These are phyloP conservation scores for Hylomyscus alleni DNA, from an alignment of 2,797 vertebrate genomes.

Conservation along the genomic window DNA sequence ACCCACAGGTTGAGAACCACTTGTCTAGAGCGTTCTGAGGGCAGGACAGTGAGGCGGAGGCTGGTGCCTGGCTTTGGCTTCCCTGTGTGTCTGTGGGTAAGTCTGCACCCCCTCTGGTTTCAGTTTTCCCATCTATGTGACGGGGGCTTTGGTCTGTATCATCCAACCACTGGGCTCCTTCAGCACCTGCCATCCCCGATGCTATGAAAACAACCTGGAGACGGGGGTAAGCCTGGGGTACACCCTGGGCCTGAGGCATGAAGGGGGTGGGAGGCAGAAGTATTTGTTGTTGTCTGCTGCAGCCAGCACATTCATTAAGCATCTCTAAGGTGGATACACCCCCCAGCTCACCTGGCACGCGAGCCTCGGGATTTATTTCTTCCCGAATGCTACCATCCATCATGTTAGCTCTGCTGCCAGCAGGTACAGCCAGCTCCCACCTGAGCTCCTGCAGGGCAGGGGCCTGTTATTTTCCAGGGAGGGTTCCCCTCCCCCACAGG, in stretches of 20 bases:
- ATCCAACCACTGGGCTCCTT: background rate
- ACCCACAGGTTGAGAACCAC: background rate
- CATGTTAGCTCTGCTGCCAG: conserved; percentile 59
- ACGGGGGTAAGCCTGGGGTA: conserved; percentile 65
- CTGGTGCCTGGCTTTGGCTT: background rate
- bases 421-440: fast-evolving
- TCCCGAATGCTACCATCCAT: conserved; percentile 83
- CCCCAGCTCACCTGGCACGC: conserved; percentile 83
- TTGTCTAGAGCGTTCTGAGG: background rate
- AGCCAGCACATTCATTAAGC: conserved; percentile 85
- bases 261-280: conserved; percentile 76
- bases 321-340: conserved; percentile 86
- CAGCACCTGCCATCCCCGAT: background rate
- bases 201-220: conserved; percentile 63
- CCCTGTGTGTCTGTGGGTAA: background rate
- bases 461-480: conserved; percentile 9
- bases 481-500: background rate
- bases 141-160: background rate
- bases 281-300: conserved; percentile 70
- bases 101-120: background rate
- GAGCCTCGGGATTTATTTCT: conserved; percentile 86
- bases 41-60: background rate
- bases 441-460: conserved; percentile 1
- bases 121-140: conserved; percentile 33
- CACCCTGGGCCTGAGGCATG: background rate